Base-by-base conservation (phyloP, 2,888 invertebrate genomes). In the Nomada lathburiana region DNA sequence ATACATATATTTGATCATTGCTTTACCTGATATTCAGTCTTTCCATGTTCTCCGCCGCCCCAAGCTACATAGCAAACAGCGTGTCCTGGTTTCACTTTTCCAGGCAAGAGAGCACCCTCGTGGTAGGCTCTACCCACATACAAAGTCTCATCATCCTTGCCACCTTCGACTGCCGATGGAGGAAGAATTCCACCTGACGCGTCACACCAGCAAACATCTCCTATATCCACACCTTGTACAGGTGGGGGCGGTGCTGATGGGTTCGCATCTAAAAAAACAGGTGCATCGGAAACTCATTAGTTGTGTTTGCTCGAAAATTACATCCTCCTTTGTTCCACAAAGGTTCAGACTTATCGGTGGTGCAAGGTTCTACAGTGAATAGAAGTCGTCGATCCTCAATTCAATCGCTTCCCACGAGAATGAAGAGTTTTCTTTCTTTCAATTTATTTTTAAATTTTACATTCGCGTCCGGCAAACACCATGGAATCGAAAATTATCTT, bases 31-130 rank as follows among this genome's bases (percentile, higher is more conserved):
- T 97, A 97, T 57, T 96, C 95, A 52, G 93, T 90, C 89, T 96
- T 96, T 20, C 95, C 95, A 90, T 97, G 96, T 88, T 97, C 96
- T 18, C 93, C 95, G 18, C 97, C 97, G 26, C 97, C 97, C 97
- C 97, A 98, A 26, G 98, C 94, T 18, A 98, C 94, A 90, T 96
- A 97, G 82, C 96, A 96, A 0, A 95, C 94, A 13, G 96, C 96
- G 90, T 97, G 96, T 18, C 96, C 96, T 7, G 97, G 96, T 63
- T 96, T 95, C 85, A 97, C 95, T 93, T 97, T 97, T 36, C 98
- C 98, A 68, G 98, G 97, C 83, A 97, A 95, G 57, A 97, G 92
- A n/a, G 96, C 97, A 10, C 96, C 96, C 86, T 96, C 96, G 91
- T 97, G 97, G 26, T 94, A 93, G 2, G 97, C 96, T 89, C 98